Evolutionary conservation across 2,797 vertebrate genomes (phyloP).

Genomic region (Pyrocephalus nanus): DNA sequence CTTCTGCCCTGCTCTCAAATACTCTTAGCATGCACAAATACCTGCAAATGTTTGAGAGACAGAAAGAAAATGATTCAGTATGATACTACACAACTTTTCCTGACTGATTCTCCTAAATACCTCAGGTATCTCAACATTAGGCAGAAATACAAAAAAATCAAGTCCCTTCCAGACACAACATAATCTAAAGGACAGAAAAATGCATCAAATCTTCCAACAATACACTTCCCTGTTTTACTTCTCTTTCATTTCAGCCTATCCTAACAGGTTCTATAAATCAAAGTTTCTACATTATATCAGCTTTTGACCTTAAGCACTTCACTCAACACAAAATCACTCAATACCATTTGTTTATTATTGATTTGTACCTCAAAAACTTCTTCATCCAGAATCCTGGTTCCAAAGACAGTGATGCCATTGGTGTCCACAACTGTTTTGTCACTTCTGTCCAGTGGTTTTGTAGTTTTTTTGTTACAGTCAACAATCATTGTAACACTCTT

Average conservation of each 20-base stretch:
- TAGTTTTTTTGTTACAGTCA: constrained; percentile 93
- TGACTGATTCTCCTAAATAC: background rate
- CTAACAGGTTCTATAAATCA: background rate
- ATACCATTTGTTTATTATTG: background rate
- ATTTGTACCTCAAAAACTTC: constrained; percentile 92
- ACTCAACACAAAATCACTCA: background rate
- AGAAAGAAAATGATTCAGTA: background rate
- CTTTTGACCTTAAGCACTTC: background rate
- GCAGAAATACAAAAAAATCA: constrained; percentile 9
- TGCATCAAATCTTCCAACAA: background rate
- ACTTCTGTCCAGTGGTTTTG: constrained; percentile 88
- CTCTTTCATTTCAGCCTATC: background rate
- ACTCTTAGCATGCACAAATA: background rate
- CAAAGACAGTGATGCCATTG: constrained; percentile 91
- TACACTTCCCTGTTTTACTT: background rate
- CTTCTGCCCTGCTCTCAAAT: background rate
- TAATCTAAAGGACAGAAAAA: background rate
- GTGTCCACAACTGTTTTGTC: constrained; percentile 84
- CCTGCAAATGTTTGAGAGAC: background rate
- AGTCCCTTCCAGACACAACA: background rate
- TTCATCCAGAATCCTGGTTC: constrained; percentile 91
- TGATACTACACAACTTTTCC: background rate
- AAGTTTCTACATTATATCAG: background rate
- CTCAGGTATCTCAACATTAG: background rate
- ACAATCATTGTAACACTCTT: constrained; percentile 93